phyloP scores from a whole-genome alignment of 2,888 invertebrate genomes.

The Phanerotoma sp. region DNA sequence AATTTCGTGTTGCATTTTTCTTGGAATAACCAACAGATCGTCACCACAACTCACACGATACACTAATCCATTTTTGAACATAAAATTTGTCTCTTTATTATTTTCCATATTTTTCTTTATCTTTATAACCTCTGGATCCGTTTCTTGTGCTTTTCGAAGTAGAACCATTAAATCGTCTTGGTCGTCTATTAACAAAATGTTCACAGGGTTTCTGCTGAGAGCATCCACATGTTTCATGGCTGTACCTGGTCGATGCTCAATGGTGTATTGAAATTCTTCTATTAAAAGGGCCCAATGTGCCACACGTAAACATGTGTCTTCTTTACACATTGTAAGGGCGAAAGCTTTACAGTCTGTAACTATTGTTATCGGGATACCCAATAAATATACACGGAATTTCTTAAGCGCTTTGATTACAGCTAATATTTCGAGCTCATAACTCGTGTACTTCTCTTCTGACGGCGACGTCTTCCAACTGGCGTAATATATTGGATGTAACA shows the following conservation, averaged over 20 bases:
- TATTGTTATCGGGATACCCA: slow-evolving; percentile 38
- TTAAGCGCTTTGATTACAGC: slow-evolving; percentile 38
- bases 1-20: slow-evolving; percentile 19
- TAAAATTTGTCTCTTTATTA: slow-evolving; percentile 14
- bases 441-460: slow-evolving; percentile 36
- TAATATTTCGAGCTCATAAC: slow-evolving; percentile 36
- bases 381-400: slow-evolving; percentile 35
- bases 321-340: slow-evolving; percentile 25
- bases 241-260: slow-evolving; percentile 35
- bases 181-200: neutral
- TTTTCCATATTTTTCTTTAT: neutral
- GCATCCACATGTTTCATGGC: slow-evolving; percentile 38
- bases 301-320: slow-evolving; percentile 31
- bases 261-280: slow-evolving; percentile 32
- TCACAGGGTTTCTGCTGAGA: slow-evolving; percentile 33
- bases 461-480: slow-evolving; percentile 37
- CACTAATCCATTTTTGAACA: slow-evolving; percentile 25
- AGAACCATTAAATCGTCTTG: neutral
- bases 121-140: slow-evolving; percentile 7
- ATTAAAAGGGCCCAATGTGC: slow-evolving; percentile 35
- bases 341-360: slow-evolving; percentile 36
- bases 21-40: slow-evolving; percentile 22
- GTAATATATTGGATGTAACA: slow-evolving; percentile 36
- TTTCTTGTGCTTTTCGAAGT: slow-evolving; percentile 1
- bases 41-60: too few species aligned